These are phyloP conservation scores for Allolobophora icterica DNA, from an alignment of 2,888 invertebrate genomes.

Conservation along the genomic window DNA sequence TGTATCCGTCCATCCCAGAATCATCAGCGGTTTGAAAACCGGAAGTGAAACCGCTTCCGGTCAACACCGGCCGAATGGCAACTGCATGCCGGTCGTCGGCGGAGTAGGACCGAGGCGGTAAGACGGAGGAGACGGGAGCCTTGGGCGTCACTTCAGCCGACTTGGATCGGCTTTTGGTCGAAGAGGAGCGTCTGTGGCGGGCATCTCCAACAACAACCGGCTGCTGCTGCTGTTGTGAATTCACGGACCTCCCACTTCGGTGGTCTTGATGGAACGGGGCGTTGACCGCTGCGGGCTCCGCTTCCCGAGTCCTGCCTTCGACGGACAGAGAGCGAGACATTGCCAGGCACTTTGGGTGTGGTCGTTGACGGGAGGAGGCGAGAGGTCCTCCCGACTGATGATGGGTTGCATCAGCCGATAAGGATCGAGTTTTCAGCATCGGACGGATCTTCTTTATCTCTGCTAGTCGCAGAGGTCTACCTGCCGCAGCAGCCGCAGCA, in stretches of 20 bases:
- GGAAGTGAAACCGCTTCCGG: neutral
- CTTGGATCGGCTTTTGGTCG: neutral
- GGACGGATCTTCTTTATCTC: conserved; percentile 19
- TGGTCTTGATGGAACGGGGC: neutral
- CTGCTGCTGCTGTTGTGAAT: neutral
- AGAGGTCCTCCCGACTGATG: neutral
- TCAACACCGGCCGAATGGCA: too few relatives aligned
- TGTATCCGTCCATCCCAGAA: neutral
- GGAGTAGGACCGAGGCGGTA: neutral
- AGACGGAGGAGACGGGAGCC: neutral
- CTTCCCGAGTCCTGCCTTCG: neutral
- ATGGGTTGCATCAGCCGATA: neutral
- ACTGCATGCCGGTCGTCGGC: neutral
- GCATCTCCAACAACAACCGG: neutral
- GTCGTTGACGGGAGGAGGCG: neutral
- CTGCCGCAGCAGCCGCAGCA: neutral
- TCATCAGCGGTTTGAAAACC: neutral
- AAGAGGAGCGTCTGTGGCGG: neutral
- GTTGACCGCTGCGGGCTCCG: neutral
- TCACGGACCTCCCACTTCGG: neutral
- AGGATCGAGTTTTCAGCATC: neutral
- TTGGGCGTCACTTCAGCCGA: neutral
- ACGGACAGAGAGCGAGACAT: neutral
- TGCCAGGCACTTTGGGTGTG: neutral
- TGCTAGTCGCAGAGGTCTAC: neutral